These are phyloP conservation scores for Micropterix aruncella DNA, from an alignment of 2,888 invertebrate genomes.

Conservation along the genomic window DNA sequence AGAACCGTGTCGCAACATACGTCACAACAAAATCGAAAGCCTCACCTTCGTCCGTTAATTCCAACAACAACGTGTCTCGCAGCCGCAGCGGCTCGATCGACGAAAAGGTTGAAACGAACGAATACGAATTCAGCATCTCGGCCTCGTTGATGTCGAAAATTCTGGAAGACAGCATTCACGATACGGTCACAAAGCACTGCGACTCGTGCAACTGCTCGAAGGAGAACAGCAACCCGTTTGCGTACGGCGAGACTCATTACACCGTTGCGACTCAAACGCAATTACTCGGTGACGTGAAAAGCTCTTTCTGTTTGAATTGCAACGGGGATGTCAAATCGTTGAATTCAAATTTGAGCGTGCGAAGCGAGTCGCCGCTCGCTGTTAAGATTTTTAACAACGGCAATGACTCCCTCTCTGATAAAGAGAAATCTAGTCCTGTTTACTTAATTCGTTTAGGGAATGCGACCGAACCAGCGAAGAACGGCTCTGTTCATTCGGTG, in stretches of 20 bases:
- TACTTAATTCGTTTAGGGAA: slow-evolving; percentile 21
- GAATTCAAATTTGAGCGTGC: slow-evolving; percentile 27
- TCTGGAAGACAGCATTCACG: slow-evolving; percentile 74
- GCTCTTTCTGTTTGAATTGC: slow-evolving; percentile 43
- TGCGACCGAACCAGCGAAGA: slow-evolving; percentile 13
- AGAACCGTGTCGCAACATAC: slow-evolving; percentile 75
- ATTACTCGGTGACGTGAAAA: slow-evolving; percentile 31
- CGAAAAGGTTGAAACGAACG: slow-evolving; percentile 41
- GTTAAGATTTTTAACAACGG: slow-evolving; percentile 19
- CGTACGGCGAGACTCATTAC: slow-evolving; percentile 39
- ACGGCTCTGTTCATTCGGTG: neutral
- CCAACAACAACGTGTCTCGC: slow-evolving; percentile 23
- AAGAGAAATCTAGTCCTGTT: slow-evolving; percentile 17
- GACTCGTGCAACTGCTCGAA: slow-evolving; percentile 66
- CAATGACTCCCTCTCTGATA: slow-evolving; percentile 12
- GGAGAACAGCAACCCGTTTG: slow-evolving; percentile 34
- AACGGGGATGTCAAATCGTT: slow-evolving; percentile 39
- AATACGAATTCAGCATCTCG: slow-evolving; percentile 58
- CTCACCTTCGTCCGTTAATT: slow-evolving; percentile 23
- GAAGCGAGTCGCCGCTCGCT: slow-evolving; percentile 27
- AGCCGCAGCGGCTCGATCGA: slow-evolving; percentile 15
- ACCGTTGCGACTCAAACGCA: slow-evolving; percentile 50
- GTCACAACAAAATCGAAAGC: slow-evolving; percentile 47
- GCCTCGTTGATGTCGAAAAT: slow-evolving; percentile 87
- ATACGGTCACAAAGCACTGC: slow-evolving; percentile 68